phyloP scores from a whole-genome alignment of 2,888 invertebrate species.

The Papilio demoleus region DNA sequence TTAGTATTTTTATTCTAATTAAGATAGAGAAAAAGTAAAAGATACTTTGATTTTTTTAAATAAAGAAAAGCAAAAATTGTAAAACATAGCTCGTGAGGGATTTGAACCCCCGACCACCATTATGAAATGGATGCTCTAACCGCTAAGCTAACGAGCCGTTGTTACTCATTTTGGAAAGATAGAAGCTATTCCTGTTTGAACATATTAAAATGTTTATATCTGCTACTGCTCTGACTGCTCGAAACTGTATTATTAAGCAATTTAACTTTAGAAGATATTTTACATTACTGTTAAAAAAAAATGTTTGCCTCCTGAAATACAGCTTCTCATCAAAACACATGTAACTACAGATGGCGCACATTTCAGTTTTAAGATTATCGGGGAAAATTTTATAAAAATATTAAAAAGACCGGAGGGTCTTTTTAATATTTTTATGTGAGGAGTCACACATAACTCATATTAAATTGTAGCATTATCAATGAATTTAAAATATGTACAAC shows the following conservation, averaged over 20 bases:
- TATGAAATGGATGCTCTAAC: neutral
- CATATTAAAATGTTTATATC: too few species aligned
- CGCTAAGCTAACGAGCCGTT: conserved; percentile 21
- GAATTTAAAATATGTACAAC: too few species aligned
- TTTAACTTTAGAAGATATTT: neutral
- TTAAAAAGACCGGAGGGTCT: too few species aligned
- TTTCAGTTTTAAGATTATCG: neutral
- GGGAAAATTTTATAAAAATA: neutral
- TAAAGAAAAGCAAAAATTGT: too few species aligned
- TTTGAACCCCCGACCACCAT: conserved; percentile 23
- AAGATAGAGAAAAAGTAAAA: too few species aligned
- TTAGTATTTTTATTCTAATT: too few species aligned
- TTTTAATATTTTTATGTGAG: too few species aligned
- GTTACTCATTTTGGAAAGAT: neutral
- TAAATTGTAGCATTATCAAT: too few species aligned
- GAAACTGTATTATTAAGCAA: neutral
- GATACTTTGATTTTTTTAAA: too few species aligned
- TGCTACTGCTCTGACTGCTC: too few species aligned
- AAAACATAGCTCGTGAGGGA: conserved; percentile 12
- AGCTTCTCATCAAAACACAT: neutral
- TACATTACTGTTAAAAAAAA: neutral
- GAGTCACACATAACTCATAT: too few species aligned
- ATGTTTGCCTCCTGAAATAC: neutral
- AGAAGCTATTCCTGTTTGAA: neutral
- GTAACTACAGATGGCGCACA: conserved; percentile 10